phyloP scores from a whole-genome alignment of 2,797 vertebrate genomes.

The Staurois parvus region DNA sequence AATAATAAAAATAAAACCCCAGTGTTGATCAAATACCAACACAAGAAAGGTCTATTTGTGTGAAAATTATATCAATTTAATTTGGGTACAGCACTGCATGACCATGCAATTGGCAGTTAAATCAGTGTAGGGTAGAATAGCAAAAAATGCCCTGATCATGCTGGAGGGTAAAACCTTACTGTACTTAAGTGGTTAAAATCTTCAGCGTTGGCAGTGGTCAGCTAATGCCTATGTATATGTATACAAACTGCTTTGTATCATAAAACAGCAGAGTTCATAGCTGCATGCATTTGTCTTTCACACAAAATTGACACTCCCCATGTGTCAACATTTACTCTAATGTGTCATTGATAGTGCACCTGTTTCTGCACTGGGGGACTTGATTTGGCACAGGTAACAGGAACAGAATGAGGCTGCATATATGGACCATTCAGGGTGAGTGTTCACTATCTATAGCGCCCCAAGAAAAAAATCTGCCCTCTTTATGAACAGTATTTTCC shows the following conservation, averaged over 20 bases:
- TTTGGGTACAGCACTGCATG: no score
- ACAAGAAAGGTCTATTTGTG: no score
- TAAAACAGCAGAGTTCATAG: slow-evolving; percentile 2
- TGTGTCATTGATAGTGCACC: slow-evolving; percentile 4
- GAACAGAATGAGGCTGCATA: not conserved
- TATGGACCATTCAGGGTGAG: not conserved
- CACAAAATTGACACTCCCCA: not conserved
- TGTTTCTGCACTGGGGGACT: not conserved
- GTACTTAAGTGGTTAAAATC: no score
- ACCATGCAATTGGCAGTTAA: no score
- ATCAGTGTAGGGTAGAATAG: no score
- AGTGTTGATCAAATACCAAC: no score
- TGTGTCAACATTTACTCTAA: slow-evolving; percentile 23
- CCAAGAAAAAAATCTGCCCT: no score
- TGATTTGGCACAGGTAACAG: not conserved
- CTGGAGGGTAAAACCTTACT: no score
- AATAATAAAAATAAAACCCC: no score
- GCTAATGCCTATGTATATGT: not conserved
- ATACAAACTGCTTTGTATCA: not conserved
- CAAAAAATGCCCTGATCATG: no score
- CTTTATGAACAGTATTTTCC: no score
- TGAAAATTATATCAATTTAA: no score
- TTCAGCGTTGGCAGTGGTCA: not conserved
- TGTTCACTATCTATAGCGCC: not conserved
- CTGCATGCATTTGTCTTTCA: slow-evolving; percentile 11